Base-by-base conservation (phyloP, 2,888 invertebrate species). In the Chalcis sispes region DNA sequence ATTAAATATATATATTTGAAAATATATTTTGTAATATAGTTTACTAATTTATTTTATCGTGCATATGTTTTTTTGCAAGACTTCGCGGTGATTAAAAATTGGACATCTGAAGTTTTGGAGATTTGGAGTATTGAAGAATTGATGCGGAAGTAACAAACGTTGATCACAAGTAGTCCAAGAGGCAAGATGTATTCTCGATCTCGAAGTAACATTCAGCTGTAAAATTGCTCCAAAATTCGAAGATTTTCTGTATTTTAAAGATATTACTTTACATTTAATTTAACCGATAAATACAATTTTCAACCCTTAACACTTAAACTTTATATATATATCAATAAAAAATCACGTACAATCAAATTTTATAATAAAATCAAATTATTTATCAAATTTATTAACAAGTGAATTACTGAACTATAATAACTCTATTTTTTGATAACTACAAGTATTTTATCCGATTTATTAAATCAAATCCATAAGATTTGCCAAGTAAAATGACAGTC, bases 161-260 rank as follows among this genome's bases (percentile, higher is more conserved):
- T 72, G 77, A 75, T 72, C 75, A 72, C 71, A 72, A 75, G 77
- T 72, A 69, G 72, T 72, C 77, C 75, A 72, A 75, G 75, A 72
- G 54, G 67, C 20, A 75, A 77, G 67, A 58, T 65, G 75, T 64
- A 75, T 71, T 73, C 64, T 77, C 48, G 65, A 54, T 75, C 67
- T 73, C 64, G 69, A 73, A 70, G 73, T 77, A 66, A 71, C 59
- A 65, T 65, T 50, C 72, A 67, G 77, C 72, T 72, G 72, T 58
- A 65, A 76, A 70, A 72, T 61, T 74, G 32, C 65, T 74, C 66
- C 66, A 70, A 73, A 74, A 70, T 66, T 69, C 61, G 65, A 77
- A 73, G 66, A 36, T 42, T 70, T 65, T 62, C 54, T 59, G 52
- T 71, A 42, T 13, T 52, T 76, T 27, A 65, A 77, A 66, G 15